These are phyloP conservation scores for Saccopteryx bilineata DNA, from an alignment of 2,113 vertebrate genomes.

Conservation along the genomic window DNA sequence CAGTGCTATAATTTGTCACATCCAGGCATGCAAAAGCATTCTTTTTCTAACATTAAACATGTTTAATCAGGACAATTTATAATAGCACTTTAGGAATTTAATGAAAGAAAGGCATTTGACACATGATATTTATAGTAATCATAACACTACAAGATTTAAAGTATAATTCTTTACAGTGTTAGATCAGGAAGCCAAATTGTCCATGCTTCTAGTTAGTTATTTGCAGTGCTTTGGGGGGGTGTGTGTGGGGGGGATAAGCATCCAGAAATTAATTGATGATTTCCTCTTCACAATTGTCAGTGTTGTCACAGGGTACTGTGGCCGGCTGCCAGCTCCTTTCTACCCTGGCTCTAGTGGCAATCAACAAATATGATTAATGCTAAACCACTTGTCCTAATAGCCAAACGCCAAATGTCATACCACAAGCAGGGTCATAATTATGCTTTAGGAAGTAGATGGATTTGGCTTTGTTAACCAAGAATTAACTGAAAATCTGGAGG, in stretches of 20 bases:
- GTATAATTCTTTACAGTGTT: slow-evolving; percentile 66
- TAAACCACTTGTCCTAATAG: slow-evolving; percentile 56
- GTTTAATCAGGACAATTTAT: slow-evolving; percentile 83
- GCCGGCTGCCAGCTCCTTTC: slow-evolving; percentile 62
- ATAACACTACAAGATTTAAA: slow-evolving; percentile 72
- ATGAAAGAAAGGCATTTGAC: slow-evolving; percentile 77
- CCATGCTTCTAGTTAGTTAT: slow-evolving; percentile 74
- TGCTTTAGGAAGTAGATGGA: background rate
- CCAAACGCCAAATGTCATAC: slow-evolving; percentile 41
- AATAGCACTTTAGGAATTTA: slow-evolving; percentile 77
- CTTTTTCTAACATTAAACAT: slow-evolving; percentile 81
- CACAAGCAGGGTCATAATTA: slow-evolving; percentile 59
- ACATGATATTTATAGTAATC: slow-evolving; percentile 78
- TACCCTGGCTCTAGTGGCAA: background rate
- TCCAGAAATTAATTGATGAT: slow-evolving; percentile 76
- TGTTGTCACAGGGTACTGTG: background rate
- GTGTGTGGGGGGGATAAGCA: slow-evolving; percentile 63
- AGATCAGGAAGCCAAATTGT: slow-evolving; percentile 73
- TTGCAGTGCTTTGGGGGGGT: slow-evolving; percentile 23
- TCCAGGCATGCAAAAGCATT: slow-evolving; percentile 65
- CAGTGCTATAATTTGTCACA: slow-evolving; percentile 72
- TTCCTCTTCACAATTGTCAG: slow-evolving; percentile 36
- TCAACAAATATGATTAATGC: slow-evolving; percentile 59
- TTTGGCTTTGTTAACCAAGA: slow-evolving; percentile 57
- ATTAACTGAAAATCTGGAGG: slow-evolving; percentile 37